phyloP scores from a whole-genome alignment of 1,140 invertebrate genomes.

The Telenomus remus region DNA sequence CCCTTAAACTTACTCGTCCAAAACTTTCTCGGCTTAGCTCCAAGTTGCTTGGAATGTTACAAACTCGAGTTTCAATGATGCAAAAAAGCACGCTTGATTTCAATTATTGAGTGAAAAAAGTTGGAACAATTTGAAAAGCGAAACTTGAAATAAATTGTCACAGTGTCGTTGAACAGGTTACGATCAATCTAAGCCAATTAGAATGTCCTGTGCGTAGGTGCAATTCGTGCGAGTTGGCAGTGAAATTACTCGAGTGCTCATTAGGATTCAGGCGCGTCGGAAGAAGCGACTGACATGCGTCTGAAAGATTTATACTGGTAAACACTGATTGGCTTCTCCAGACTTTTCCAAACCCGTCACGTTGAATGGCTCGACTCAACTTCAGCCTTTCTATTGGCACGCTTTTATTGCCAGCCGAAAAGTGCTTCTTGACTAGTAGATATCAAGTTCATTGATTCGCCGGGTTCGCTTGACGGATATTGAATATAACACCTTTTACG shows the following conservation, averaged over 20 bases:
- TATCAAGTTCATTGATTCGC: slow-evolving; percentile 11
- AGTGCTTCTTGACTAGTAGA: not conserved
- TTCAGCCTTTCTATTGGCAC: slow-evolving; percentile 1
- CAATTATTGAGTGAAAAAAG: no score
- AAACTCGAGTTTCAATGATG: no score
- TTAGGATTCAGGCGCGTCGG: slow-evolving; percentile 23
- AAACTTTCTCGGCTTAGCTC: no score
- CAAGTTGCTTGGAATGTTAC: no score
- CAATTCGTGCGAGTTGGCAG: slow-evolving; percentile 5
- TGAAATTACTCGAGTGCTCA: slow-evolving; percentile 29
- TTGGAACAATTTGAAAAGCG: no score
- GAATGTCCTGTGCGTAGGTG: no score
- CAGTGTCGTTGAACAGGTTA: no score
- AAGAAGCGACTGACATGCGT: slow-evolving; percentile 17
- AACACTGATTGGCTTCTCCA: slow-evolving; percentile 25
- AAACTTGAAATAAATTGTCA: no score
- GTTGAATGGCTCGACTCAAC: slow-evolving; percentile 13
- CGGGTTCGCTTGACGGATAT: not conserved
- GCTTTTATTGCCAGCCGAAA: slow-evolving; percentile 13
- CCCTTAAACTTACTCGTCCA: no score
- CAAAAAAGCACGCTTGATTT: no score
- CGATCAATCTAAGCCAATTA: no score
- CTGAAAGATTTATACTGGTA: slow-evolving; percentile 18
- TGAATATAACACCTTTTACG: no score
- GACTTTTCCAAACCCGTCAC: slow-evolving; percentile 28